Evolutionary conservation across 2,888 invertebrate genomes (phyloP).

Genomic region (Encarsia formosa): DNA sequence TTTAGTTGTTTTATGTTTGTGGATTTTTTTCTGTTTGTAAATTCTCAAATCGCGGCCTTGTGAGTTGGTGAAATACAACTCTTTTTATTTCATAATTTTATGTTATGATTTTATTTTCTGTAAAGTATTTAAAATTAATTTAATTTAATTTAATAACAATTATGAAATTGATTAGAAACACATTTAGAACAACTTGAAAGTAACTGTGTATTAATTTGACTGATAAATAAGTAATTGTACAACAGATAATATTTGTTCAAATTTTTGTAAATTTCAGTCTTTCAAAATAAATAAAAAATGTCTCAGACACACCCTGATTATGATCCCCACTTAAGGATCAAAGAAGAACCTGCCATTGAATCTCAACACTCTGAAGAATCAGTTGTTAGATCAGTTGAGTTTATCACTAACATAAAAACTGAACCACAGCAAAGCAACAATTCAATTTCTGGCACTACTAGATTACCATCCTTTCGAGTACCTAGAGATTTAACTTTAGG

Average conservation of each 20-base stretch:
- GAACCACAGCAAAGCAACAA: conserved; percentile 37
- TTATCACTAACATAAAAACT: conserved; percentile 36
- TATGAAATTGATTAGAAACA: not conserved
- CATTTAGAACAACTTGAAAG: too few species aligned
- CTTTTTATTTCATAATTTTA: too few species aligned
- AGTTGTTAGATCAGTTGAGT: not conserved
- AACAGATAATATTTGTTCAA: conserved; percentile 27
- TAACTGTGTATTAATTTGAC: not conserved
- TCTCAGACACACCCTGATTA: conserved; percentile 14
- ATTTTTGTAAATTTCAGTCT: too few species aligned
- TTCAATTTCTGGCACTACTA: too few species aligned
- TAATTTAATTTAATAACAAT: not conserved
- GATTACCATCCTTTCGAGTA: conserved; percentile 44
- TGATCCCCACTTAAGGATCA: conserved; percentile 22
- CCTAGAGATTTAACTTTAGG: conserved; percentile 49
- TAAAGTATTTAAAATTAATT: not conserved
- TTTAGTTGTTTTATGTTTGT: too few species aligned
- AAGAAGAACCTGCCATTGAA: conserved; percentile 20
- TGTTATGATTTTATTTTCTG: not conserved
- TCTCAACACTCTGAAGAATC: conserved; percentile 6
- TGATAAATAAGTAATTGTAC: conserved; percentile 1
- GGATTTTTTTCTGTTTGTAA: too few species aligned
- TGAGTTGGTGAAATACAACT: too few species aligned
- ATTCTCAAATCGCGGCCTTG: too few species aligned
- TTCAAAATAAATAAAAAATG: too few species aligned